Base-by-base conservation (phyloP, 1,140 invertebrate species). In the Andricus grossulariae region DNA sequence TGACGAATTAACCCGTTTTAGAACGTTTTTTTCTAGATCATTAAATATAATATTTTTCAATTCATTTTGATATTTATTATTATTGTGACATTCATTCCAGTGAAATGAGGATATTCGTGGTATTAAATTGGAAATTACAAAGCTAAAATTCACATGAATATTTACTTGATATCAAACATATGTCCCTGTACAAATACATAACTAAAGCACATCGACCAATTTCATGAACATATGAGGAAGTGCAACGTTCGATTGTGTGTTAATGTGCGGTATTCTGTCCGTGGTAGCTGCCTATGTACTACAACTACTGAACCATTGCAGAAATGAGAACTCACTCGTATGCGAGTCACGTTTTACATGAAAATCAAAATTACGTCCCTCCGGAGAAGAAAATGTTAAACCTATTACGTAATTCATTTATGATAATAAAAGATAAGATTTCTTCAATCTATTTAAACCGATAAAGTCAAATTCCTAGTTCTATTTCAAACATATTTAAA, bases 311-410 rank as follows among this genome's bases (percentile, higher is more conserved):
- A 55, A 55, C 18, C 19, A 55, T 55, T 55, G 18, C 12, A 66
- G 60, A 66, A 66, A 66, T 66, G 25, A 66, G 60, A 39, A 16
- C 13, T 16, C 25, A 66, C 25, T 39, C 13, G 25, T 66, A 66
- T 66, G 60, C 60, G 25, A 39, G 15, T 1, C 60, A 66, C 60
- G 60, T 39, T 66, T 66, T 66, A 66, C 32, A 45, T 66, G 60
- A 66, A 66, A 66, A 66, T 66, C 60, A 66, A 66, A 66, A 32
- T 66, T 66, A 66, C 32, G 16, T 66, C 60, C 60, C 60, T n/a
- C 60, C 10, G 15, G 32, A 45, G 39, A 39, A 32, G 15, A 66
- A 66, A 66, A 66, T 66, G 39, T 39, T 39, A 66, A 15, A 39
- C 13, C 15, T n/a, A 32, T 39, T 66, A 66, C 60, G 60, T 66